Evolutionary conservation across 2,113 vertebrate species (phyloP), one percentile per base, ranked within the genome.

Genomic region (Mustela nigripes): DNA sequence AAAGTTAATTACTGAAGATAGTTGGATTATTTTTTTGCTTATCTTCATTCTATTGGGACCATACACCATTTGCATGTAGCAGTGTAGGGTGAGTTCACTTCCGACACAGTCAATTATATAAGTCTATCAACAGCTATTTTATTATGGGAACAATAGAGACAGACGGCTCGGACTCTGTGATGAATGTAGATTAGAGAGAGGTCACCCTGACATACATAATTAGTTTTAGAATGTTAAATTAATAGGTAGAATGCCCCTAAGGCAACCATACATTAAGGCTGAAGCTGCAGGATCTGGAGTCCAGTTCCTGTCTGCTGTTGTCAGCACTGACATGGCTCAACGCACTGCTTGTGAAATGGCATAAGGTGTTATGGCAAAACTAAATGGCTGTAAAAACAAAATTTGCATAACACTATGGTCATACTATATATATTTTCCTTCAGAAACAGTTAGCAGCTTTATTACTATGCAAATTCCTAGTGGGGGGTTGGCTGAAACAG

Each of bases 151-250:
- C 98, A 98, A 98, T 89, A 78, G 98, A 98, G 98, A 98, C 98
- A 98, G 98, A 98, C 98, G 84, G 98, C 96, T 98, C 79, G 65
- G 95, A 97, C 97, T 98, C 98, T 98, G 96, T 98, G 98, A 98
- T 99, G 98, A 99, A 99, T 99, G 96, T 98, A 99, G 98, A 99
- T 99, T 98, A 99, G 98, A 97, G 96, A 98, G 98, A 98, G 99
- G 98, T 99, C 98, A 99, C 98, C 98, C 98, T 99, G 99, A 99
- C 98, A 98, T 98, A 98, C 97, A 98, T 99, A 99, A 99, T 99
- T 99, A 99, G 98, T 98, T 99, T 98, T 95, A 94, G 98, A 98
- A 98, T 98, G 98, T 98, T 98, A 98, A 98, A 98, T 99, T 99
- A 99, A 99, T 99, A 98, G 98, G 97, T 98, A 97, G 97, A 80